These are phyloP conservation scores for Dendropsophus ebraccatus DNA, from an alignment of 2,113 vertebrate species.

Conservation along the genomic window DNA sequence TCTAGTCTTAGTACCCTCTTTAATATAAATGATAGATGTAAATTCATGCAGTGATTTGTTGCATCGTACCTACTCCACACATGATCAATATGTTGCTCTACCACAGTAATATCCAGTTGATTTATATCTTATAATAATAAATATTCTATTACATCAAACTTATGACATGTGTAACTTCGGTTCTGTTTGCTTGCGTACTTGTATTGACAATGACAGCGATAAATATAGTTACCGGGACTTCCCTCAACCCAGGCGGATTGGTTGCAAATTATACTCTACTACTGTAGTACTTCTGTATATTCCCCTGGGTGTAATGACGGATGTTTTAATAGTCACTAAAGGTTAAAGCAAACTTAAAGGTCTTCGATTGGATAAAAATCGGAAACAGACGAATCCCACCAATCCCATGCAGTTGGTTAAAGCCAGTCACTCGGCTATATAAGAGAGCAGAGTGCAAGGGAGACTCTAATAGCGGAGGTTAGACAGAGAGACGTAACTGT, in stretches of 20 bases:
- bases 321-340: background rate
- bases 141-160: background rate
- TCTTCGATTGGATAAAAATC: background rate
- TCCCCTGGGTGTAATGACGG: slow-evolving; percentile 29
- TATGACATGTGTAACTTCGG: background rate
- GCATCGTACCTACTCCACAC: background rate
- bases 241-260: background rate
- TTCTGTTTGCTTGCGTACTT: background rate
- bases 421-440: background rate
- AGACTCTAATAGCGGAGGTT: background rate
- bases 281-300: background rate
- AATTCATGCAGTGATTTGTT: too few species aligned
- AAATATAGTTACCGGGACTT: background rate
- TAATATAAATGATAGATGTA: too few species aligned
- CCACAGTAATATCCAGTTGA: background rate
- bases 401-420: background rate
- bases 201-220: background rate
- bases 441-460: background rate
- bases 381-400: background rate
- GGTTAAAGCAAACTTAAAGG: slow-evolving; percentile 22
- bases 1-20: too few species aligned
- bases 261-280: background rate
- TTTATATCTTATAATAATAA: background rate
- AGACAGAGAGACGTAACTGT: background rate
- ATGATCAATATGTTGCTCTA: background rate